Base-by-base conservation (phyloP, 1,140 invertebrate species). In the Bombus breviceps region DNA sequence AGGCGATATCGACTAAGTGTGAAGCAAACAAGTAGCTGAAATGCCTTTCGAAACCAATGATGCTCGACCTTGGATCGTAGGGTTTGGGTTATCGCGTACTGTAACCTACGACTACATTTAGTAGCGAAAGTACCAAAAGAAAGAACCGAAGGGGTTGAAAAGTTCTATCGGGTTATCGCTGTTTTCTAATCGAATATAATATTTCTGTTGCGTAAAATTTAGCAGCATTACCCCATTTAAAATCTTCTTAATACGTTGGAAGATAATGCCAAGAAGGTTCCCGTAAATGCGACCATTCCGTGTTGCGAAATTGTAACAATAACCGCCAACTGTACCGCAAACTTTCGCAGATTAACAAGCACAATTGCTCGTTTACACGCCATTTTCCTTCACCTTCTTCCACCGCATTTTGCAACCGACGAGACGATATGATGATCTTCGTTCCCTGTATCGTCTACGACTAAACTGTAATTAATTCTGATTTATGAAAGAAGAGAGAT, bases 361-460 rank as follows among this genome's bases (percentile, higher is more conserved):
- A 6, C 18, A 34, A 74, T 74, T 74, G n/a, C 10, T 74, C 72
- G 72, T 74, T 74, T 47, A 53, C 43, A 10, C 72, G 18, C n/a
- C 9, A 9, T 32, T 53, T 53, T 34, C n/a, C n/a, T 74, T 18
- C n/a, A 4, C 4, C n/a, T 34, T 25, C 43, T 34, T 0, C 18
- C 12, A 53, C 2, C 72, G n/a, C 43, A 53, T 74, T 74, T 74
- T 34, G 18, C 32, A 34, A 43, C 12, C n/a, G 22, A 74, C 25
- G 32, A 25, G 32, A 32, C 28, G n/a, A 53, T 53, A 53, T 0
- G 6, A 53, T 1, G 43, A 53, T 74, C 43, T 34, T 25, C 8
- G 32, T 22, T 74, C 8, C n/a, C 9, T 53, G 47, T 8, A 53
- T 53, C 47, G 47, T 53, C 47, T 53, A 22, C 47, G 47, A 22